Conservation (phyloP, 2,113 vertebrate species). For the Dicaeum eximium region DNA sequence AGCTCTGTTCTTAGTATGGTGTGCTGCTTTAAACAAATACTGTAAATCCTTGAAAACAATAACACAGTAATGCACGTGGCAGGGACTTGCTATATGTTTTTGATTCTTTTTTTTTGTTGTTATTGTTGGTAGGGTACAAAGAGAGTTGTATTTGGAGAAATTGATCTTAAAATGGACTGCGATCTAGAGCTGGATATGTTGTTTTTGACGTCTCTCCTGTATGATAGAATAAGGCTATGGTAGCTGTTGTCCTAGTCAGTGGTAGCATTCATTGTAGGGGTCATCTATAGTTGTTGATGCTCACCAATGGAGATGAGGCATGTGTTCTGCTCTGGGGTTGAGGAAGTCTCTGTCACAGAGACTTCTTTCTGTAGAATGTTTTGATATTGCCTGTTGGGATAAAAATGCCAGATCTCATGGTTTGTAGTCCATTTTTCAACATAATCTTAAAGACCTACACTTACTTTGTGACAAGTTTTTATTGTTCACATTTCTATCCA, state of each 20-base stretch:
- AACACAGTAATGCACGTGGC: neutral
- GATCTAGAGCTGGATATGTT: neutral
- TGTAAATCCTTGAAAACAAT: neutral
- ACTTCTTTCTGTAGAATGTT: neutral
- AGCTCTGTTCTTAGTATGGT: neutral
- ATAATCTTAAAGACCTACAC: neutral
- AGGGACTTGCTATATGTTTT: neutral
- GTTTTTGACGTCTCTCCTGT: neutral
- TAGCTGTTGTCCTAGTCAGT: neutral
- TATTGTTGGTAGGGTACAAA: neutral
- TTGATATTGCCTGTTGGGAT: neutral
- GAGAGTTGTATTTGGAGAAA: neutral
- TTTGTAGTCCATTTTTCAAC: neutral
- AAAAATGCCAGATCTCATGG: neutral
- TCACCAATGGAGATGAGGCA: neutral
- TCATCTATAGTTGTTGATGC: neutral
- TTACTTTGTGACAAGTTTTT: neutral
- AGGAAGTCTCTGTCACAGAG: neutral
- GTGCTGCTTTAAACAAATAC: neutral
- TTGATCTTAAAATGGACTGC: neutral
- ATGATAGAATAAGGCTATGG: neutral
- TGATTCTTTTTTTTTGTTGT: neutral
- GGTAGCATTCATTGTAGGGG: neutral
- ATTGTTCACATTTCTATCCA: neutral
- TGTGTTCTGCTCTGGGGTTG: neutral